These are phyloP conservation scores for Phodopus roborovskii DNA, from an alignment of 2,113 vertebrate species.

Conservation along the genomic window DNA sequence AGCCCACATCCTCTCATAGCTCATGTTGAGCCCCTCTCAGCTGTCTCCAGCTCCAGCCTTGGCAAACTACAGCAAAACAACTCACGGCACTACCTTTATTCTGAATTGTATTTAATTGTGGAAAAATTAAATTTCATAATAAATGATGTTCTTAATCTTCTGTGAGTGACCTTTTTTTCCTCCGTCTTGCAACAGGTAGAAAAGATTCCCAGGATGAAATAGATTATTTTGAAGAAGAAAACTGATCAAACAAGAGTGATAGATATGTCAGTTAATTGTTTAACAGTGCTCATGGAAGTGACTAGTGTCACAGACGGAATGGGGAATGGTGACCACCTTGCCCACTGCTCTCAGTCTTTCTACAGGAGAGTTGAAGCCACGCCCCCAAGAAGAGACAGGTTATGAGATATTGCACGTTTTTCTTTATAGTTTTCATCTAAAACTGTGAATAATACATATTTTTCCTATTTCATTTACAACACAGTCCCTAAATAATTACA, in stretches of 20 bases:
- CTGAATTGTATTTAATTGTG: background rate
- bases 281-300: background rate
- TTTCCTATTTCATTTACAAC: background rate
- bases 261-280: background rate
- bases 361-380: background rate
- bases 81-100: conserved; percentile 34
- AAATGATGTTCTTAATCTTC: background rate
- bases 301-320: background rate
- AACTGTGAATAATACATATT: background rate
- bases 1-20: conserved; percentile 30
- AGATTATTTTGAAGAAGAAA: background rate
- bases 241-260: background rate
- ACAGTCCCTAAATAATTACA: background rate
- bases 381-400: background rate
- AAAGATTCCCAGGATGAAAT: background rate
- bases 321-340: accelerated
- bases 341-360: background rate
- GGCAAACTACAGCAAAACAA: conserved; percentile 46
- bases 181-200: background rate
- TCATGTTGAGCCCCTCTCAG: conserved; percentile 29
- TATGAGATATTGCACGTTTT: background rate
- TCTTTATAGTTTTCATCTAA: background rate
- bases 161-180: background rate
- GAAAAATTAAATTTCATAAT: conserved; percentile 61
- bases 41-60: conserved; percentile 34